Base-by-base conservation (phyloP, 2,113 vertebrate genomes). In the Panthera leo region DNA sequence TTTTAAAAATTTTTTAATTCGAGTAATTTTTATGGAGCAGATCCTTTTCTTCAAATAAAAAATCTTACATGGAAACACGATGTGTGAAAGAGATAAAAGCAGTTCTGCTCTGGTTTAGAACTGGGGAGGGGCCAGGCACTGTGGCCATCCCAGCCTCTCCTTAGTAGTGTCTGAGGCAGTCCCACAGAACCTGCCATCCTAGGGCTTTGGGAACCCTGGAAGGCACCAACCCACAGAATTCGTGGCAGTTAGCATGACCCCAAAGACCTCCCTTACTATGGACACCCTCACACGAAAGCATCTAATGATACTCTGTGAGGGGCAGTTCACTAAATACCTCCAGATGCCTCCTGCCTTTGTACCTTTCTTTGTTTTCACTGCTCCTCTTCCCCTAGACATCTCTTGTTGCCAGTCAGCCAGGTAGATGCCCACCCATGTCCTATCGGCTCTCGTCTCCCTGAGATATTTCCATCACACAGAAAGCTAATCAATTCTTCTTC, bases 41-140 rank as follows among this genome's bases (percentile, higher is more conserved):
- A 91, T 89, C 15, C 2, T 87, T 94, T 78, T 76, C 51, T 80
- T 84, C 78, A 92, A 73, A 84, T 67, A 48, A 89, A 89, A 94
- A 82, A 51, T 36, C 45, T 79, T 55, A 45, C 4, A 0, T 89
- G 42, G 86, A 91, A 68, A 55, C 27, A 34, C 14, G 51, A 0
- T 68, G 3, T 27, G 39, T 13, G 12, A 73, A 91, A 87, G 31
- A 53, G 19, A 70, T 10, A 58, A 83, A 96, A 85, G 25, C 61
- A 91, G 16, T 78, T 75, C 39, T 93, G 42, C 31, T 70, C 8
- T 3, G 0, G 7, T 53, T 53, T 87, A 13, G 42, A 65, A 53
- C 11, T 16, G 21, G 71, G 7, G 5, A 34, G 11, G 51, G 23
- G 15, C 61, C 75, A 45, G 58, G 23, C 14, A 23, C 36, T 27